These are phyloP conservation scores for Paraescarpia echinospica DNA, from an alignment of 1,140 invertebrate species.

Conservation along the genomic window DNA sequence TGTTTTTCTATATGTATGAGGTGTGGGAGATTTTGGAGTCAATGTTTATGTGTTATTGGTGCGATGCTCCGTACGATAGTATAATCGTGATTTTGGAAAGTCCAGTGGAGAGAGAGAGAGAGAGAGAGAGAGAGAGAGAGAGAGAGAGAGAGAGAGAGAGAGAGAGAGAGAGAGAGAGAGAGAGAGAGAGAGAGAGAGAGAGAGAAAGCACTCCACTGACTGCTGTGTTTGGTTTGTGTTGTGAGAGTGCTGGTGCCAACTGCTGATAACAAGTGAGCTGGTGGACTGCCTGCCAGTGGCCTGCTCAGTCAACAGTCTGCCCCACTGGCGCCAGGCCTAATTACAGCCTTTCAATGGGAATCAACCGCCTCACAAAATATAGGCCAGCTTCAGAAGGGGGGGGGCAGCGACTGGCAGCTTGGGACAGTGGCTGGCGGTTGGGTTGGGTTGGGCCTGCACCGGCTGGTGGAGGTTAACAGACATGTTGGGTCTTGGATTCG, in stretches of 20 bases:
- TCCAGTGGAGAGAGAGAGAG: background rate
- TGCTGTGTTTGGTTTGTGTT: background rate
- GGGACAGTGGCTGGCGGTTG: background rate
- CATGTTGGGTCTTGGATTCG: background rate
- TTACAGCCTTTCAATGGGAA: slow-evolving; percentile 5
- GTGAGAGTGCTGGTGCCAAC: background rate
- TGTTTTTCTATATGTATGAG: background rate
- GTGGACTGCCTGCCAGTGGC: background rate
- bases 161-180: no score
- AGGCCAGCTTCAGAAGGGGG: background rate
- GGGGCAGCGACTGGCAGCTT: background rate
- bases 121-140: no score
- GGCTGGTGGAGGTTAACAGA: background rate
- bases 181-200: no score
- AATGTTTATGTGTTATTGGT: background rate
- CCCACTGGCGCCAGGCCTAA: background rate
- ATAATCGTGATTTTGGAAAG: background rate
- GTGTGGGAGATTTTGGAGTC: background rate
- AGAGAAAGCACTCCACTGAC: background rate
- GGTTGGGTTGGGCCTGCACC: background rate
- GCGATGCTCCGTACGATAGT: no score
- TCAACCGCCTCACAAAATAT: background rate
- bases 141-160: no score
- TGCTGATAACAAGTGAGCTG: background rate
- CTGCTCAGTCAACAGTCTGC: background rate